A percentile compares a stretch with the other conserved stretches of the same genome.
Evolutionary conservation across 2,888 invertebrate genomes (phyloP).

Genomic region (Miltochrista miniata): DNA sequence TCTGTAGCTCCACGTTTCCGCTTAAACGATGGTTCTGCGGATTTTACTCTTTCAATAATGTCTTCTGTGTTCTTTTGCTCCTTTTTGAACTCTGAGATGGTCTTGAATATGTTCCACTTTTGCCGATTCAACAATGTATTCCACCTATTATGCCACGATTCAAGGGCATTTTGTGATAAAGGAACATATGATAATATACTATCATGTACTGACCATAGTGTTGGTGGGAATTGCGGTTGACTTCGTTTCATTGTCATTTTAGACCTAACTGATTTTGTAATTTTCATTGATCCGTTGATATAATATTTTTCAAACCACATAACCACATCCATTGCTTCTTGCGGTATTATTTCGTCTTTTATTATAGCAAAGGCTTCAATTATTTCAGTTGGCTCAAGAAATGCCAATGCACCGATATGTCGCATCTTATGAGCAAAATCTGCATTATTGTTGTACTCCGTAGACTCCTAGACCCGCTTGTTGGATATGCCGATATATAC

Average conservation of each 20-base stretch:
- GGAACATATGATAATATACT: constrained; percentile 4
- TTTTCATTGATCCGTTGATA: constrained; percentile 1
- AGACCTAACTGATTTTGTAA: constrained; percentile 4
- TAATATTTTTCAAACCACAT: not conserved
- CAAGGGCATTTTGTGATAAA: constrained; percentile 6
- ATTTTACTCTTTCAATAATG: constrained; percentile 6
- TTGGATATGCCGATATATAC: constrained; percentile 1
- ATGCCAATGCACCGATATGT: not conserved
- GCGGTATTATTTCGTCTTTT: not conserved
- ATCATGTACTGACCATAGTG: not conserved
- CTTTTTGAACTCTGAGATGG: constrained; percentile 8
- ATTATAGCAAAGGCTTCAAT: not conserved
- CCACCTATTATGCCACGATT: constrained; percentile 14
- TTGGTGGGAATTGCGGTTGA: not conserved
- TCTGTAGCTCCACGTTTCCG: too few species aligned
- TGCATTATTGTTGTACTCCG: not conserved
- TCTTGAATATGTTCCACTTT: constrained; percentile 12
- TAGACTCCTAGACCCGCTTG: not conserved
- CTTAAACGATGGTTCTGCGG: too few species aligned
- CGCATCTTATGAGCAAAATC: constrained; percentile 4
- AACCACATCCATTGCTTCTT: not conserved
- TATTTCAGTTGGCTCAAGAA: not conserved
- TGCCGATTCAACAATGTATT: constrained; percentile 10
- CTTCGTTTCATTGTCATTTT: constrained; percentile 1
- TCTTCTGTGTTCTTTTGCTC: constrained; percentile 9